Evolutionary conservation across 2,888 invertebrate genomes (phyloP).

Genomic region (Spisula subtruncata): DNA sequence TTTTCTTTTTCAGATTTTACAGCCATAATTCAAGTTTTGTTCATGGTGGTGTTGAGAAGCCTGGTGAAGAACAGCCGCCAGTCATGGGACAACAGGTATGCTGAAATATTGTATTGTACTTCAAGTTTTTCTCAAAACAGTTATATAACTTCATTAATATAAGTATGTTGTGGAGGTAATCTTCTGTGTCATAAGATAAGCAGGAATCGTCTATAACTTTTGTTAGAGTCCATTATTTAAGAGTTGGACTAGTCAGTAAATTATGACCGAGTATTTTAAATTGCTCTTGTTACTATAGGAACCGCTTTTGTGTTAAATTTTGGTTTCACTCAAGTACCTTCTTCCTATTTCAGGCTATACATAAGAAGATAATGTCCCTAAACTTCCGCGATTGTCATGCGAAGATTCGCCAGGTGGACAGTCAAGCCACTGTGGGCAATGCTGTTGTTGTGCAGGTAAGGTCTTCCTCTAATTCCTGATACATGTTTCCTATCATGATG

Average conservation of each 20-base stretch:
- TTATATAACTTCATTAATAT: too few species aligned
- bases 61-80: slow-evolving; percentile 90
- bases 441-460: slow-evolving; percentile 97
- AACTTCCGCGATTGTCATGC: slow-evolving; percentile 99
- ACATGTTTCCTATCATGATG: too few species aligned
- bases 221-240: not conserved
- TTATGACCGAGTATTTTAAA: not conserved
- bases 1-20: slow-evolving; percentile 93
- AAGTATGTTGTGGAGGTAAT: too few species aligned
- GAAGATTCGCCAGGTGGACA: slow-evolving; percentile 98
- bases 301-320: too few species aligned
- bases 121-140: not conserved
- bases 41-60: slow-evolving; percentile 96
- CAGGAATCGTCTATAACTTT: too few species aligned
- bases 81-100: slow-evolving; percentile 87
- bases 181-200: too few species aligned
- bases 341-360: slow-evolving; percentile 92
- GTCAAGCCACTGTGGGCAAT: slow-evolving; percentile 96
- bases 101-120: slow-evolving; percentile 27
- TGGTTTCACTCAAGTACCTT: too few species aligned
- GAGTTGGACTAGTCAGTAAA: not conserved
- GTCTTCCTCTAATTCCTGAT: too few species aligned
- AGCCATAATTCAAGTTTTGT: slow-evolving; percentile 98
- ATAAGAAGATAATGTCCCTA: slow-evolving; percentile 97
- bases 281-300: too few species aligned